A percentile compares a stretch with the other conserved stretches of the same genome.
Evolutionary conservation across 2,888 invertebrate genomes (phyloP).

Genomic region (Bugulina stolonifera): DNA sequence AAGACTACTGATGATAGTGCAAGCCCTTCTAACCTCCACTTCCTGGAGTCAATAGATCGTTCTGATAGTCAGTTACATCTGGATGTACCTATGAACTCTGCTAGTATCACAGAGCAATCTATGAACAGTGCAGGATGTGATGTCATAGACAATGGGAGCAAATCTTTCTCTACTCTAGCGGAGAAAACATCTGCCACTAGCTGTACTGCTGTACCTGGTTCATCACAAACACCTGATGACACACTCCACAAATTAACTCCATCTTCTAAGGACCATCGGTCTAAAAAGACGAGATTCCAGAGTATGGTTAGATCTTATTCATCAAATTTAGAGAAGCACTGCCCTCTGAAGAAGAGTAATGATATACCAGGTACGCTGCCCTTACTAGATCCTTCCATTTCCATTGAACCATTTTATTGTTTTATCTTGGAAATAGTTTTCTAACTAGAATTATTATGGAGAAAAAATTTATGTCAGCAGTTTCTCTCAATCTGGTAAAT

Average conservation of each 20-base stretch:
- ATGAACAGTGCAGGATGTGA: too few relatives aligned
- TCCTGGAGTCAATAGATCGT: background rate
- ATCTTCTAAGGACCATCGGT: background rate
- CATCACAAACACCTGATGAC: background rate
- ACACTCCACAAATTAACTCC: background rate
- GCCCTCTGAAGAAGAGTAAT: background rate
- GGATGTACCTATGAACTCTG: background rate
- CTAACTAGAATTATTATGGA: too few relatives aligned
- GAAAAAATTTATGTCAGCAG: too few relatives aligned
- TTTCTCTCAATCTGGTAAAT: too few relatives aligned
- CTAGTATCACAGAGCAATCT: background rate
- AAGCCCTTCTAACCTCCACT: background rate
- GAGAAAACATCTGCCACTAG: background rate
- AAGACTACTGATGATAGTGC: slow-evolving; percentile 15
- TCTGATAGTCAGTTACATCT: background rate
- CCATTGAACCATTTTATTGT: too few relatives aligned
- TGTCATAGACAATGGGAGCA: background rate
- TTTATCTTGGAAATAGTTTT: too few relatives aligned
- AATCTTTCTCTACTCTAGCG: background rate
- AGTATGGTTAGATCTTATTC: slow-evolving; percentile 2
- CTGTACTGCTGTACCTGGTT: background rate
- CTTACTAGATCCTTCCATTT: too few relatives aligned
- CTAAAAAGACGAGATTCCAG: slow-evolving; percentile 1
- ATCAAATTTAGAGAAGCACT: background rate
- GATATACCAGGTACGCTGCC: background rate